Evolutionary conservation across 2,113 vertebrate genomes (phyloP).

Genomic region (Neodon shergylaensis): DNA sequence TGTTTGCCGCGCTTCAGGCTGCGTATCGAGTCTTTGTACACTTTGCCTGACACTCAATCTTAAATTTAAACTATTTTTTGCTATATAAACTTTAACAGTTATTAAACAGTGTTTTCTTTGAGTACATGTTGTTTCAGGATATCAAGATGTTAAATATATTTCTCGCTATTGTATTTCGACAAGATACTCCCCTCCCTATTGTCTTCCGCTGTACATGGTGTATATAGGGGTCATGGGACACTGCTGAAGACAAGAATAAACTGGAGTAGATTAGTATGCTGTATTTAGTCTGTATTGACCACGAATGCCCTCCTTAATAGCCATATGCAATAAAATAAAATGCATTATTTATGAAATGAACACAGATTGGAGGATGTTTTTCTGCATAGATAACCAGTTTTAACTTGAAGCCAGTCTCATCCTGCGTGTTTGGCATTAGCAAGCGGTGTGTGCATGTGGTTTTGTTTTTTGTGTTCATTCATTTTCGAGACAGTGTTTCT

Average conservation of each 20-base stretch:
- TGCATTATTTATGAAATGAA: constrained; percentile 95
- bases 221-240: constrained; percentile 93
- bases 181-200: constrained; percentile 91
- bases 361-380: constrained; percentile 68
- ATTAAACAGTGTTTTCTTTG: constrained; percentile 96
- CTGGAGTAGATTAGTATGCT: constrained; percentile 93
- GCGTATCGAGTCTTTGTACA: constrained; percentile 95
- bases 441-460: background rate
- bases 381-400: constrained; percentile 52
- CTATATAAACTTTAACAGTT: constrained; percentile 93
- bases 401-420: constrained; percentile 54
- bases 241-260: constrained; percentile 92
- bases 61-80: constrained; percentile 93
- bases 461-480: background rate
- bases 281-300: constrained; percentile 97
- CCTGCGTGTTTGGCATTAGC: background rate
- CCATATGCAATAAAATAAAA: constrained; percentile 98
- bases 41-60: constrained; percentile 91
- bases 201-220: constrained; percentile 97
- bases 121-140: constrained; percentile 92
- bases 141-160: constrained; percentile 92
- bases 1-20: constrained; percentile 92
- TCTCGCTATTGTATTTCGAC: constrained; percentile 88
- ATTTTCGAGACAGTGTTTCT: background rate
- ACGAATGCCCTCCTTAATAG: constrained; percentile 93